These are phyloP conservation scores for Plecotus auritus DNA, from an alignment of 2,113 vertebrate species.

Conservation along the genomic window DNA sequence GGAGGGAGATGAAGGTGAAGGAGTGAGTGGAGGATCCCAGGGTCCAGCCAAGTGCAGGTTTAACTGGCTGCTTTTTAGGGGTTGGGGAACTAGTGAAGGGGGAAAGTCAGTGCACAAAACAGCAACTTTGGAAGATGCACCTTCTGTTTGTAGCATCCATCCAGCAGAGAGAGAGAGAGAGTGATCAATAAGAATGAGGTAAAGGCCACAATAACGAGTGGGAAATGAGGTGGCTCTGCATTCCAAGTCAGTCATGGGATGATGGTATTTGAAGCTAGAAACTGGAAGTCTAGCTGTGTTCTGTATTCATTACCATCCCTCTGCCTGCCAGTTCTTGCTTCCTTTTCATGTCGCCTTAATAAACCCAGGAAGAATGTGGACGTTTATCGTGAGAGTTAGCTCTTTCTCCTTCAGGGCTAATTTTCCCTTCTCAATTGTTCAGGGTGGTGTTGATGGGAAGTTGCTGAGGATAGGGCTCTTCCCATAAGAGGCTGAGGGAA, in stretches of 20 bases:
- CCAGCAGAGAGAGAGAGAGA: not conserved
- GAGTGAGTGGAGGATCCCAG: too few relatives aligned
- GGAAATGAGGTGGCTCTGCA: accelerated
- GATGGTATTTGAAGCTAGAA: not conserved
- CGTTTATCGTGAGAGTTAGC: not conserved
- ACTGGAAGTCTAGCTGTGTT: not conserved
- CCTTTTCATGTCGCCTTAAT: not conserved
- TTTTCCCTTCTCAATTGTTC: not conserved
- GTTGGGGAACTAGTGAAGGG: not conserved
- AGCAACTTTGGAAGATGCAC: not conserved
- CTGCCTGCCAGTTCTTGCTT: not conserved
- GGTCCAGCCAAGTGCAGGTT: not conserved
- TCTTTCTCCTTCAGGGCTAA: not conserved
- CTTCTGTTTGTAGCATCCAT: not conserved
- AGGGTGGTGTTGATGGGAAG: not conserved
- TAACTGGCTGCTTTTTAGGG: not conserved
- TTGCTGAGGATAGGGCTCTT: not conserved
- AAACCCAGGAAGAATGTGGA: not conserved
- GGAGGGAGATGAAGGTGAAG: not conserved
- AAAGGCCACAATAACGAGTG: not conserved
- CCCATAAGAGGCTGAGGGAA: not conserved
- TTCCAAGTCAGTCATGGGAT: not conserved
- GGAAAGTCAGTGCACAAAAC: not conserved
- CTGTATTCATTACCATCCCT: not conserved
- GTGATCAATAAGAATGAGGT: too few relatives aligned